A percentile compares a stretch with the other conserved stretches of the same genome.
Conservation (phyloP, 2,888 invertebrate species). For the Acanthacorydalis orientalis region DNA sequence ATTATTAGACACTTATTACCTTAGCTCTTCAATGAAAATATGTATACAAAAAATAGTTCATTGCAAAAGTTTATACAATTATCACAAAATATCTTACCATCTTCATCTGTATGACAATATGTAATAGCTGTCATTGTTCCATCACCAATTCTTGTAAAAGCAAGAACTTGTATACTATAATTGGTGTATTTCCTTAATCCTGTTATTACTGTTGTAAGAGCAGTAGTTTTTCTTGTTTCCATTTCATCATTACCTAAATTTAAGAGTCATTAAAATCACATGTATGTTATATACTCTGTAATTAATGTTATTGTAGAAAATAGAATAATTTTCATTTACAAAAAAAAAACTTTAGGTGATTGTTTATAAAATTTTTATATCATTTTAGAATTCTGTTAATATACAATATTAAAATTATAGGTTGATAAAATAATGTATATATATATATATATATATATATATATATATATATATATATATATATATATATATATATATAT, state of each 20-base stretch:
- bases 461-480: too few species aligned
- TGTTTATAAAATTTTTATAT: too few species aligned
- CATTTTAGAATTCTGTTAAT: too few species aligned
- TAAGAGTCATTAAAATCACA: too few species aligned
- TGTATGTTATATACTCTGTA: too few species aligned
- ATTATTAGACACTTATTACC: neutral
- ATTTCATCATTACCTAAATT: slow-evolving; percentile 31
- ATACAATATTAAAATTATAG: too few species aligned
- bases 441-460: too few species aligned
- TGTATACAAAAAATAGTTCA: neutral
- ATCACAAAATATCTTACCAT: slow-evolving; percentile 31
- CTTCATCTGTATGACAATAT: slow-evolving; percentile 63
- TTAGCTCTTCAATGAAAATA: neutral
- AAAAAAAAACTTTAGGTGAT: too few species aligned
- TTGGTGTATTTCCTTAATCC: slow-evolving; percentile 60
- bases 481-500: too few species aligned
- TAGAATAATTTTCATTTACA: too few species aligned
- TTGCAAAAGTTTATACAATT: neutral
- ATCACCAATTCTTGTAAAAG: slow-evolving; percentile 63
- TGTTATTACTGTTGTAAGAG: slow-evolving; percentile 49
- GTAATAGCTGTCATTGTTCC: slow-evolving; percentile 48
- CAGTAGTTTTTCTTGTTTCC: slow-evolving; percentile 47
- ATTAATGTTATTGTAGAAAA: too few species aligned
- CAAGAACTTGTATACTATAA: slow-evolving; percentile 64
- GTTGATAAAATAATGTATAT: too few species aligned